phyloP scores from a whole-genome alignment of 1,140 invertebrate genomes.

The Oreohelix idahoensis region DNA sequence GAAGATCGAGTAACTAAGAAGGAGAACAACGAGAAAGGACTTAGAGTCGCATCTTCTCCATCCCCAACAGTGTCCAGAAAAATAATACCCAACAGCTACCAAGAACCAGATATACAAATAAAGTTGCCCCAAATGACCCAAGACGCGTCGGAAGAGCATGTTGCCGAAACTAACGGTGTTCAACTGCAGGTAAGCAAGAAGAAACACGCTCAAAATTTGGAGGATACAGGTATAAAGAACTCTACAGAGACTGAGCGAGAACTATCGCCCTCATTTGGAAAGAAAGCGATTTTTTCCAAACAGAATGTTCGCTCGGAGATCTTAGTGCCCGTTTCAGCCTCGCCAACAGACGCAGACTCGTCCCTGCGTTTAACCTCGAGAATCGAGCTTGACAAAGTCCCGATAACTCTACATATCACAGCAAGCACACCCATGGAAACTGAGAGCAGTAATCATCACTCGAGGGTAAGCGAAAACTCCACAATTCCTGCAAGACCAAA shows the following conservation, averaged over 20 bases:
- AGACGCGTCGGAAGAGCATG: neutral
- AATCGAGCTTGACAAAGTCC: neutral
- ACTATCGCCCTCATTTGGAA: neutral
- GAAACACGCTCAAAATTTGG: neutral
- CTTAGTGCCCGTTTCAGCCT: constrained; percentile 2
- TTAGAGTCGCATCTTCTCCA: neutral
- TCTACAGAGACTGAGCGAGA: neutral
- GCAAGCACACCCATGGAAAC: neutral
- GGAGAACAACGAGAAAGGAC: neutral
- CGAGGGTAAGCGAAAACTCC: too few relatives aligned
- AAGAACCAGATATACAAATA: neutral
- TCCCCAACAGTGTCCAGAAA: constrained; percentile 15
- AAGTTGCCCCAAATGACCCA: neutral
- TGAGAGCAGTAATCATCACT: neutral
- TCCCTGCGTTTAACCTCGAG: neutral
- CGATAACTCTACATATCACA: neutral
- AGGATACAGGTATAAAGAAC: constrained; percentile 1
- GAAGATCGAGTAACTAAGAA: constrained; percentile 46
- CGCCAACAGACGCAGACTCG: constrained; percentile 20
- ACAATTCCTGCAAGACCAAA: constrained; percentile 60
- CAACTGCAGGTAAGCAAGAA: neutral
- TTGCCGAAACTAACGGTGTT: neutral
- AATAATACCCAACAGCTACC: neutral
- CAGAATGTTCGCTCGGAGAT: neutral
- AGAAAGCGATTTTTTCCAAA: neutral